These are phyloP conservation scores for Chrysogorgia sp. DNA, from an alignment of 92 coral and sea anemone species.

Conservation along the genomic window DNA sequence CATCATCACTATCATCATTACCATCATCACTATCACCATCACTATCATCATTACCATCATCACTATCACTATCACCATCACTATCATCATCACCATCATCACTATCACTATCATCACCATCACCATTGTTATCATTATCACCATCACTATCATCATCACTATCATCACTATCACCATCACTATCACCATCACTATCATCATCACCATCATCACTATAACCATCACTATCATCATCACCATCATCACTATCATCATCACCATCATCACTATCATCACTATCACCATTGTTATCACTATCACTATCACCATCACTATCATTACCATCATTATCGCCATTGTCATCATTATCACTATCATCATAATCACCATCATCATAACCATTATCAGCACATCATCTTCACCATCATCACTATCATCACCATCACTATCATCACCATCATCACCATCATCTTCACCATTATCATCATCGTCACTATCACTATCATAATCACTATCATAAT, in stretches of 20 bases:
- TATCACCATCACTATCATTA: not conserved
- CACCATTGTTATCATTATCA: conserved; percentile 11
- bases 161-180: too few species aligned
- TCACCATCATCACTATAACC: too few species aligned
- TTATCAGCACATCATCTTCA: conserved; percentile 1
- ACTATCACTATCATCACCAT: conserved; percentile 4
- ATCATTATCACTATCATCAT: too few species aligned
- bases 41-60: not conserved
- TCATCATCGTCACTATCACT: too few species aligned
- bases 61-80: conserved; percentile 13
- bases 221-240: too few species aligned
- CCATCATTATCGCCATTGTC: too few species aligned
- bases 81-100: conserved; percentile 10
- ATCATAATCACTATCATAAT: not conserved
- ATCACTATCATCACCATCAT: not conserved
- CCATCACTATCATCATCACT: conserved; percentile 8
- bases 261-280: conserved; percentile 12
- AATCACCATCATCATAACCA: too few species aligned
- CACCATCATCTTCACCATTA: not conserved
- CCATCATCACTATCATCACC: not conserved
- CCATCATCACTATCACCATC: conserved; percentile 9
- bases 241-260: conserved; percentile 4
- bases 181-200: too few species aligned
- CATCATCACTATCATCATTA: not conserved
- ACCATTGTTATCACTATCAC: not conserved